These are phyloP conservation scores for Brachionus calyciflorus DNA, from an alignment of 1,140 invertebrate species.

Conservation along the genomic window DNA sequence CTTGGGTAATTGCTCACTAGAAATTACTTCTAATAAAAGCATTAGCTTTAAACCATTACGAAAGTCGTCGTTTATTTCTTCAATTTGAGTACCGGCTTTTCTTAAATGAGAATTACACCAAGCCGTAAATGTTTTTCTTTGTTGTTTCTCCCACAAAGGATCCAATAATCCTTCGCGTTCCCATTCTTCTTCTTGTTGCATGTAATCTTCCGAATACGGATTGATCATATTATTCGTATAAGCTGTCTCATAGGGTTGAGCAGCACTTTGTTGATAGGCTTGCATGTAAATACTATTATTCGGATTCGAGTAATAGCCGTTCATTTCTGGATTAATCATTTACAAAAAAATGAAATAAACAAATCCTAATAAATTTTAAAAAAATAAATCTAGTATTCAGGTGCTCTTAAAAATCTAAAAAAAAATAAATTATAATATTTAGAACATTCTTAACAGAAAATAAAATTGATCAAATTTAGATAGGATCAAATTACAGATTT, in stretches of 20 bases:
- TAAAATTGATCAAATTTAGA: too few relatives aligned
- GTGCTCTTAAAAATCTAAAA: not conserved
- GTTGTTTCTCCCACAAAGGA: conserved; percentile 99
- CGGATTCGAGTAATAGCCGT: conserved; percentile 13
- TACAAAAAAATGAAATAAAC: not conserved
- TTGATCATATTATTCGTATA: not conserved
- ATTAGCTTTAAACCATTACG: conserved; percentile 97
- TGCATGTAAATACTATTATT: conserved; percentile 21
- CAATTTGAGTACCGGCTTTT: conserved; percentile 95
- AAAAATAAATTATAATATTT: not conserved
- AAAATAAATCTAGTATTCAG: not conserved
- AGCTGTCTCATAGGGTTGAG: not conserved
- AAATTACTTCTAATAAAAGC: conserved; percentile 89
- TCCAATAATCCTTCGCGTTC: conserved; percentile 95
- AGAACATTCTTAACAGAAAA: not conserved
- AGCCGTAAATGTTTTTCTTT: conserved; percentile 99
- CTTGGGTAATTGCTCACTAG: conserved; percentile 89
- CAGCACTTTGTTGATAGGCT: conserved; percentile 15
- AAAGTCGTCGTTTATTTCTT: conserved; percentile 98
- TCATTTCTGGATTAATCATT: conserved; percentile 35
- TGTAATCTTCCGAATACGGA: conserved; percentile 66
- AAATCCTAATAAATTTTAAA: not conserved
- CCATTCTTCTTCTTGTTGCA: conserved; percentile 99
- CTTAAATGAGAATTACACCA: conserved; percentile 99
- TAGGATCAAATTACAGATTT: not conserved